Evolutionary conservation across 2,113 vertebrate genomes (phyloP).

Genomic region (Glaucidium brasilianum): DNA sequence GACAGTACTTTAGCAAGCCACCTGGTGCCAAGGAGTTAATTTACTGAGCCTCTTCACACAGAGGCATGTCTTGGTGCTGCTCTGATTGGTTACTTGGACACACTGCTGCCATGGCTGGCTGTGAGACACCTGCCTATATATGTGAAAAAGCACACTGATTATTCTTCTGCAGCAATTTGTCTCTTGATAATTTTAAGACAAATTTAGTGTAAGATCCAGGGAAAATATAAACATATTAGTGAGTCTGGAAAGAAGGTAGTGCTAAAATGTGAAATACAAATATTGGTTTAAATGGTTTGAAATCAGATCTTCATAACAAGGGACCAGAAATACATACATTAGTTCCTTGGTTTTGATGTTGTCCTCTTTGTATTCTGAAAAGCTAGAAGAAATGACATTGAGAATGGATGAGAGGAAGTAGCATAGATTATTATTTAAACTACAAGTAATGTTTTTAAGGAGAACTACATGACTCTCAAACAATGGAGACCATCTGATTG

Average conservation of each 20-base stretch:
- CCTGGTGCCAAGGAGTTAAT: background rate
- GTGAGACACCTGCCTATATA: background rate
- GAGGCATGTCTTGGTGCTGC: background rate
- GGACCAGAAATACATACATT: background rate
- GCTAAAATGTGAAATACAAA: background rate
- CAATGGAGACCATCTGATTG: accelerated
- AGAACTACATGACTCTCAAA: background rate
- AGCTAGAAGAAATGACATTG: background rate
- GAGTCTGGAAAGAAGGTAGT: background rate
- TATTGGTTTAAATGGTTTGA: background rate
- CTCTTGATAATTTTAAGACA: background rate
- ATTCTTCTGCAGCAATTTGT: background rate
- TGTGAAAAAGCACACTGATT: background rate
- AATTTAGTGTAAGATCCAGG: background rate
- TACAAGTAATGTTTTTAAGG: background rate
- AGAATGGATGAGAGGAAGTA: background rate
- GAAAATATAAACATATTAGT: background rate
- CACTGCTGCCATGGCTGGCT: background rate
- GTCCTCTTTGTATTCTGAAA: background rate
- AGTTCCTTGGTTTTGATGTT: background rate
- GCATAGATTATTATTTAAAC: background rate
- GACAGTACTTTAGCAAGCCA: background rate
- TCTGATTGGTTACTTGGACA: background rate
- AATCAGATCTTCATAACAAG: background rate
- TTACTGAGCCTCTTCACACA: background rate